Percentiles rank a stretch among this genome's conserved stretches.
phyloP scores from a whole-genome alignment of 2,888 invertebrate genomes.

The Liposcelis brunnea region DNA sequence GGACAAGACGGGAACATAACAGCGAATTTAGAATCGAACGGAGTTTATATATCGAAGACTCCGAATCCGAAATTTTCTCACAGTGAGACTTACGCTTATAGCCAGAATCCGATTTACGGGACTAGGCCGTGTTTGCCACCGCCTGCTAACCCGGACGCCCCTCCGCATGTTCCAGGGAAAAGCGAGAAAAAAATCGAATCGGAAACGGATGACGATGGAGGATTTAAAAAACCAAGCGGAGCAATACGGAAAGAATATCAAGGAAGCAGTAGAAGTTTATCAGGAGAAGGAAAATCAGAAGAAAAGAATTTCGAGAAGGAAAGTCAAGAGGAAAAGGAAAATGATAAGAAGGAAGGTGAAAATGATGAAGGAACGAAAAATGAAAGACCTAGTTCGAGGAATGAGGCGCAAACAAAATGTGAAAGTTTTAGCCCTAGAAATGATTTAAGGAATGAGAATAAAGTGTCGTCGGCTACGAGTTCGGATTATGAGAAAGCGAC shows the following conservation, averaged over 20 bases:
- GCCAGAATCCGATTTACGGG: background rate
- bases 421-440: no score
- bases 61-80: constrained; percentile 2
- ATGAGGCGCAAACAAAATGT: no score
- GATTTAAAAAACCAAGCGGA: background rate
- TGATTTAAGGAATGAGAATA: constrained; percentile 9
- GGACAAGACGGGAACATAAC: background rate
- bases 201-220: constrained; percentile 6
- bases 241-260: no score
- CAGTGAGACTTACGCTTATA: no score
- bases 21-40: constrained; percentile 5
- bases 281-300: no score
- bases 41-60: constrained; percentile 1
- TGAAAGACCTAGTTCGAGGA: no score
- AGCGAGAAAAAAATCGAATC: background rate
- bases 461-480: constrained; percentile 35
- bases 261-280: no score
- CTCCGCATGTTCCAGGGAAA: no score
- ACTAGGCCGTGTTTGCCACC: no score
- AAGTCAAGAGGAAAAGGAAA: no score
- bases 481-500: constrained; percentile 59
- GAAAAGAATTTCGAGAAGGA: no score
- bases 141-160: no score
- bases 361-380: constrained; percentile 23
- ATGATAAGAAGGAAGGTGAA: constrained; percentile 25